Percentiles rank a stretch among this genome's conserved stretches.
Evolutionary conservation across 2,888 invertebrate species (phyloP).

Genomic region (Lagria hirta): DNA sequence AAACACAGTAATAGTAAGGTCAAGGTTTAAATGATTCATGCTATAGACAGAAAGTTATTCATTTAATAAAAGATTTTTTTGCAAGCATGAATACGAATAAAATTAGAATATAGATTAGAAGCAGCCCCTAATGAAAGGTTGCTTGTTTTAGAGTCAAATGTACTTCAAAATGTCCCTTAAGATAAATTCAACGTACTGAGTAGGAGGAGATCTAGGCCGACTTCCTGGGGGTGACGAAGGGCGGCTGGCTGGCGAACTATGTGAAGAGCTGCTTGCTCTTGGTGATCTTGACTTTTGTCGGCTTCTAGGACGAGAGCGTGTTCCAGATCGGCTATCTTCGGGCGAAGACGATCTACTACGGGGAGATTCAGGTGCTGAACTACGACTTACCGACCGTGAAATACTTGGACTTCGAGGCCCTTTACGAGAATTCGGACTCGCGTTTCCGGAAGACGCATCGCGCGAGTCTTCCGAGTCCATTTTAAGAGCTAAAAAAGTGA

Average conservation of each 20-base stretch:
- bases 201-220: constrained; percentile 19
- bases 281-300: constrained; percentile 5
- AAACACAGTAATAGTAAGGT: no score
- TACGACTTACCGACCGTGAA: constrained; percentile 26
- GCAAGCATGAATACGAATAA: no score
- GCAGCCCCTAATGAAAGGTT: no score
- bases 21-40: no score
- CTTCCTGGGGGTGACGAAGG: constrained; percentile 10
- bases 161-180: no score
- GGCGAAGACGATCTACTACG: constrained; percentile 24
- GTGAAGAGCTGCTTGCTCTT: constrained; percentile 21
- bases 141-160: no score
- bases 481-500: constrained; percentile 33
- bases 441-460: constrained; percentile 54
- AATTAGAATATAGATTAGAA: no score
- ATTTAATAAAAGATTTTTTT: no score
- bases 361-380: constrained; percentile 30
- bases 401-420: constrained; percentile 37
- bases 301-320: constrained; percentile 12
- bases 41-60: no score
- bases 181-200: no score
- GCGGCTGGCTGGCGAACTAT: constrained; percentile 21
- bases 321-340: constrained; percentile 11
- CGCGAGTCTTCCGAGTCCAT: constrained; percentile 67
- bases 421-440: constrained; percentile 46